These are phyloP conservation scores for Nothoprocta perdicaria DNA, from an alignment of 2,113 vertebrate species.

Conservation along the genomic window DNA sequence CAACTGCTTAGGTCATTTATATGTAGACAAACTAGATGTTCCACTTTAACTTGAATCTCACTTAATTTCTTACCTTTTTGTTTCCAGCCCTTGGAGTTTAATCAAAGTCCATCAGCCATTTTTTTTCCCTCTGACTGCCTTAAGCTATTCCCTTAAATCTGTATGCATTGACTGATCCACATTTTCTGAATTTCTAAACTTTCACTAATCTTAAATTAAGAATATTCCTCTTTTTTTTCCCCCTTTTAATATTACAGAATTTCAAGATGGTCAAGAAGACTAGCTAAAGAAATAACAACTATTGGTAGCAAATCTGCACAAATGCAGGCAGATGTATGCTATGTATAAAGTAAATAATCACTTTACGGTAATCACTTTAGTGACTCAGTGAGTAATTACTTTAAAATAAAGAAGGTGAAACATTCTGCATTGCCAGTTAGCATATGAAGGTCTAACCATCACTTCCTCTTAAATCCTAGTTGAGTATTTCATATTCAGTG, in stretches of 20 bases:
- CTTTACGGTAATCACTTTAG: too few relatives aligned
- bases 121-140: not conserved
- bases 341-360: not conserved
- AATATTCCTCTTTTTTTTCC: not conserved
- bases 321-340: not conserved
- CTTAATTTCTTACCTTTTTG: conserved; percentile 21
- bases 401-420: not conserved
- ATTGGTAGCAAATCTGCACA: not conserved
- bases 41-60: conserved; percentile 10
- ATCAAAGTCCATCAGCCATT: conserved; percentile 47
- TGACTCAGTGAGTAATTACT: too few relatives aligned
- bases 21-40: conserved; percentile 25
- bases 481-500: not conserved
- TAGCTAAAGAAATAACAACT: not conserved
- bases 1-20: conserved; percentile 48
- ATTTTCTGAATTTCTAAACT: conserved; percentile 9
- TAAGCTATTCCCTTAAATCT: conserved; percentile 11
- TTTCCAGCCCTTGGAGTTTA: conserved; percentile 39
- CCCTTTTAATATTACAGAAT: not conserved
- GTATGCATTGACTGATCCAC: not conserved
- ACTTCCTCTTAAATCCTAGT: not conserved
- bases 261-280: not conserved
- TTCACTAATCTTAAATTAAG: not conserved
- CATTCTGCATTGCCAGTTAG: not conserved
- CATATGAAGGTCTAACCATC: not conserved